These are phyloP conservation scores for Porites cylindrica DNA, from an alignment of 92 coral and sea anemone genomes.

Conservation along the genomic window DNA sequence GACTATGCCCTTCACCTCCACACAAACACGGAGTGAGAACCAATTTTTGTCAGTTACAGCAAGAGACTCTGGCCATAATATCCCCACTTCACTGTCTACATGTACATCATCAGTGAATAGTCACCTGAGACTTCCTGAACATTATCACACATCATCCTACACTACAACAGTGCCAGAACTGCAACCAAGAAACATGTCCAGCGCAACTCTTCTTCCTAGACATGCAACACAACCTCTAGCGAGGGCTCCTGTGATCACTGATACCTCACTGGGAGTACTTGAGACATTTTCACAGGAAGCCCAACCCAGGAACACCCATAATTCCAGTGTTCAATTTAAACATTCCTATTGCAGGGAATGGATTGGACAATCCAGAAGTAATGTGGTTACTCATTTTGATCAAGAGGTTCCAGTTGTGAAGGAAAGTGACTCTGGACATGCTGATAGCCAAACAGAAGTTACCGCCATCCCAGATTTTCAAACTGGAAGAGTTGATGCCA, in stretches of 20 bases:
- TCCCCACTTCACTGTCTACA: background rate
- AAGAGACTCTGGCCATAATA: background rate
- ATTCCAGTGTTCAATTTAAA: background rate
- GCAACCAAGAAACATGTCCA: background rate
- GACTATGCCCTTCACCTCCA: background rate
- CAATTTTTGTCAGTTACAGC: background rate
- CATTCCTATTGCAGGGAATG: background rate
- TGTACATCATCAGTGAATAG: background rate
- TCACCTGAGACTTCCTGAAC: background rate
- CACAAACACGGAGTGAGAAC: background rate
- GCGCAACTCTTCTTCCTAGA: background rate
- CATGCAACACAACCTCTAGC: background rate
- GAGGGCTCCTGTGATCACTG: background rate
- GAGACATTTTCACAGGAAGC: background rate
- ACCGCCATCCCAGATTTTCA: conserved; percentile 62
- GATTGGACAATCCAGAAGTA: background rate
- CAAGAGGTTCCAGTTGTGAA: background rate
- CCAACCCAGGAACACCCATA: background rate
- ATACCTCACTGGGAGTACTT: background rate
- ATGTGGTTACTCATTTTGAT: background rate
- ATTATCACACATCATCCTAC: background rate
- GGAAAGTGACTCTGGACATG: background rate
- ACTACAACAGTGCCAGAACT: background rate
- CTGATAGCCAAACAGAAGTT: background rate
- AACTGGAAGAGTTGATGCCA: conserved; percentile 75